Percentiles rank a stretch among this genome's conserved stretches.
Conservation (phyloP, 2,888 invertebrate species). For the Sminthurides aquaticus region DNA sequence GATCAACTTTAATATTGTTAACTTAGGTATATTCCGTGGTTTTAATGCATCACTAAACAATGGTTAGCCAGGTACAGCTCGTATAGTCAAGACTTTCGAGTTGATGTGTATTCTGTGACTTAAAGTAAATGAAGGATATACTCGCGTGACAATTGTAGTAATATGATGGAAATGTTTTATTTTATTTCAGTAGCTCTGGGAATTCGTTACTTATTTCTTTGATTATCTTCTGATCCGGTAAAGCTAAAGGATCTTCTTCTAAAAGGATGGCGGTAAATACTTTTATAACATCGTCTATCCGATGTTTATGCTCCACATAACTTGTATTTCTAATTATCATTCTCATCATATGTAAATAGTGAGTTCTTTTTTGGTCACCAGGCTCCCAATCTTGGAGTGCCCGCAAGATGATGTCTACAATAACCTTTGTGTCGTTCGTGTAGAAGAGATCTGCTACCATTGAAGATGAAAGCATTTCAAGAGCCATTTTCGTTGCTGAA, state of each 20-base stretch:
- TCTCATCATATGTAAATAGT: constrained; percentile 70
- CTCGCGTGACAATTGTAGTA: no score
- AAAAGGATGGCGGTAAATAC: constrained; percentile 80
- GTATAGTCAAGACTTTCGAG: no score
- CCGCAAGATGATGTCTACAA: constrained; percentile 84
- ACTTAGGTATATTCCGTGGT: no score
- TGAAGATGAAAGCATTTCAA: constrained; percentile 72
- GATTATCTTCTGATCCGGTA: constrained; percentile 67
- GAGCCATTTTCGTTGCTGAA: constrained; percentile 79
- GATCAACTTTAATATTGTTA: no score
- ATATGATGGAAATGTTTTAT: no score
- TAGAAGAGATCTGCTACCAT: constrained; percentile 81
- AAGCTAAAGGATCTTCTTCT: constrained; percentile 68
- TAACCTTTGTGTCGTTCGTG: constrained; percentile 87
- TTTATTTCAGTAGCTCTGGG: constrained; percentile 55
- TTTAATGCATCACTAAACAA: no score
- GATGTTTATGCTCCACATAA: constrained; percentile 70
- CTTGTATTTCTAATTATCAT: constrained; percentile 73
- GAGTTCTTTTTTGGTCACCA: constrained; percentile 73
- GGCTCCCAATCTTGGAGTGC: constrained; percentile 82
- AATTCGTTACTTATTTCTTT: constrained; percentile 77
- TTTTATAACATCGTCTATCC: constrained; percentile 70
- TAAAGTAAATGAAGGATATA: no score
- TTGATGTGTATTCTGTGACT: no score
- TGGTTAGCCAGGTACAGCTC: no score